Base-by-base conservation (phyloP, 1,140 invertebrate genomes). In the Oreohelix idahoensis region DNA sequence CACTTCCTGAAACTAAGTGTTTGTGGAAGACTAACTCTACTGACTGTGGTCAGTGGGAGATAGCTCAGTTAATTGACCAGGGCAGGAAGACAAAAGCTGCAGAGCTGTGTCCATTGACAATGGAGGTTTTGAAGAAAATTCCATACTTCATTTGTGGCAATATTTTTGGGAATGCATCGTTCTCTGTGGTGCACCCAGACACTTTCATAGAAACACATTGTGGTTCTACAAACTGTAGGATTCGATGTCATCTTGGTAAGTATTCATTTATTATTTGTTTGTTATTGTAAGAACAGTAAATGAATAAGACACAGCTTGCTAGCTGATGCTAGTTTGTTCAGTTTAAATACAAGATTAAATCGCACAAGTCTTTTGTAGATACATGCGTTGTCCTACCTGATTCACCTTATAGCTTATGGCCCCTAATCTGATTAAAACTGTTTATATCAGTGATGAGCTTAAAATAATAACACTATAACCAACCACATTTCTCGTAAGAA, bases 191-290 rank as follows among this genome's bases (percentile, higher is more conserved):
- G 17, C 80, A 82, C 35, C 49, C 80, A 39, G 51, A 29, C 13
- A 82, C 80, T 2, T 13, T 20, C 35, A 82, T 82, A 23, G 45
- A 45, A 38, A 75, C 42, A 20, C 80, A 82, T 39, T 75, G 49
- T 82, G 80, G 80, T 26, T 75, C 80, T 53, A 82, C 80, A 17
- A 82, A 82, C 35, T 74, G 69, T 39, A 69, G 80, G 29, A 53
- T 82, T 36, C 39, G 80, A 38, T 82, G 80, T 63, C 80, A 82
- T 70, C 42, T 82, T 38, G 80, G 80, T 82, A 36, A 82, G 70
- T 79, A 15, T 45, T n/a, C n/a, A n/a, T n/a, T n/a, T n/a, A n/a
- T n/a, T n/a, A n/a, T n/a, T n/a, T n/a, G n/a, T n/a, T n/a, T n/a
- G n/a, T n/a, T n/a, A n/a, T n/a, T n/a, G n/a, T n/a, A n/a, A n/a